Conservation (phyloP, 2,888 invertebrate species). For the Lysandra bellargus region DNA sequence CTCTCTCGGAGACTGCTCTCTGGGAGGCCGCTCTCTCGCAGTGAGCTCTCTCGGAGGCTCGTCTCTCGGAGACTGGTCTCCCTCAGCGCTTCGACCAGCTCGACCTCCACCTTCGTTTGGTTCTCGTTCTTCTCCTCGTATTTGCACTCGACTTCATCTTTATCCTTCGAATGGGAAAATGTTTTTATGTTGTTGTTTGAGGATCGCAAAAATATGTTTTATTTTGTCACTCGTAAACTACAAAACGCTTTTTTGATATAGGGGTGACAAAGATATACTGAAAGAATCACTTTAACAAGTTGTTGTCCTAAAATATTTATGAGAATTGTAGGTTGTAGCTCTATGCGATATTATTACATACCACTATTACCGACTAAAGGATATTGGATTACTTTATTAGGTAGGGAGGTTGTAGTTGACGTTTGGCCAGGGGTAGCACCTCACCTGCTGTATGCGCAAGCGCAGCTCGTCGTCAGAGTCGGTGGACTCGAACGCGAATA, state of each 20-base stretch:
- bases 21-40: conserved; percentile 54
- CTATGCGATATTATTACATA: background rate
- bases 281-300: background rate
- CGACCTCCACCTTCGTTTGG: conserved; percentile 60
- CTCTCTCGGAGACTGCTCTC: conserved; percentile 47
- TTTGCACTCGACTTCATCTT: conserved; percentile 74
- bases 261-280: background rate
- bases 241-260: background rate
- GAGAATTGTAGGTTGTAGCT: background rate
- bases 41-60: conserved; percentile 52
- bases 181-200: background rate
- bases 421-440: background rate
- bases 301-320: background rate
- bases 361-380: background rate
- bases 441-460: conserved; percentile 76
- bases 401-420: background rate
- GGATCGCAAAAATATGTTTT: no score
- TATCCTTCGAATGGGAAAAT: conserved; percentile 54
- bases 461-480: conserved; percentile 77
- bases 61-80: conserved; percentile 47
- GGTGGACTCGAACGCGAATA: conserved; percentile 75
- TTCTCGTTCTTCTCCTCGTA: conserved; percentile 78
- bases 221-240: background rate
- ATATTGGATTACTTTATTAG: no score
- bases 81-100: conserved; percentile 60